Conservation (phyloP, 2,888 invertebrate genomes). For the Dermolepida albohirtum region DNA sequence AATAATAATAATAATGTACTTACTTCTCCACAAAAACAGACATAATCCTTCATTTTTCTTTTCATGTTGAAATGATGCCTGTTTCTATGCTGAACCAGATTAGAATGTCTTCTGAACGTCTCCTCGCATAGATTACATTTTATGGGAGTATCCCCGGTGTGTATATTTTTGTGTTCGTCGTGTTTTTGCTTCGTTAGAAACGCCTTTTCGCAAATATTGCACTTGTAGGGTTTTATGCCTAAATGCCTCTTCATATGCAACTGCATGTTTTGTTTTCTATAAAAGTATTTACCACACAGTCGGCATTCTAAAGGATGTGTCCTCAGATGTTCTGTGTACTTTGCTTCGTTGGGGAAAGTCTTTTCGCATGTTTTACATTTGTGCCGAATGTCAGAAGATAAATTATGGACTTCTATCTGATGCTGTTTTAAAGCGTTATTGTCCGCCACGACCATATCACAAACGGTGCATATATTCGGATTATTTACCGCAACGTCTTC, state of each 20-base stretch:
- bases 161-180: constrained; percentile 84
- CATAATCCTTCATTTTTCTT: constrained; percentile 68
- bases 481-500: constrained; percentile 39
- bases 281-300: constrained; percentile 84
- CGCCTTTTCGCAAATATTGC: constrained; percentile 83
- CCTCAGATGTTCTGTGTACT: constrained; percentile 80
- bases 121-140: constrained; percentile 85
- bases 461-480: constrained; percentile 55
- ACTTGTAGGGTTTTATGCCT: constrained; percentile 76
- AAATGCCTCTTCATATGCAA: constrained; percentile 84
- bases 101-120: constrained; percentile 85
- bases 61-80: constrained; percentile 81
- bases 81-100: constrained; percentile 86
- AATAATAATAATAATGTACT: background rate
- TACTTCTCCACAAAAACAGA: constrained; percentile 74
- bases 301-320: constrained; percentile 86
- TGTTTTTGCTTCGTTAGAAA: constrained; percentile 86
- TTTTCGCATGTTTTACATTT: constrained; percentile 75
- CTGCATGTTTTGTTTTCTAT: constrained; percentile 75
- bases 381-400: constrained; percentile 59
- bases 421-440: constrained; percentile 63
- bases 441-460: constrained; percentile 56
- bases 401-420: constrained; percentile 66
- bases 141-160: constrained; percentile 84
- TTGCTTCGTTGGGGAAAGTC: constrained; percentile 75